phyloP scores from a whole-genome alignment of 2,797 vertebrate species.

The Coregonus sp. region DNA sequence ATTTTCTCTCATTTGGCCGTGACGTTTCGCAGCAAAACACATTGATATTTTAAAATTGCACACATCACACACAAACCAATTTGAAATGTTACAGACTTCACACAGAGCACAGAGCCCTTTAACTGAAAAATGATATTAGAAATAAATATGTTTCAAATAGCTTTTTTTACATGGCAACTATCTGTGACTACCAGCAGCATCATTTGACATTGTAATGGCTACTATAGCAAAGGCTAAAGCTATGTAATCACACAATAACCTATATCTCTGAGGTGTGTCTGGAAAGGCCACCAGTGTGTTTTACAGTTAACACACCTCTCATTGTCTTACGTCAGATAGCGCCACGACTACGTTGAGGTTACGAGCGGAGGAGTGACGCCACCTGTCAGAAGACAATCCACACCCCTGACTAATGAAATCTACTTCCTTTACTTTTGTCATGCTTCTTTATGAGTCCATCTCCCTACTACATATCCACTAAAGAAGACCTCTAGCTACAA shows the following conservation, averaged over 20 bases:
- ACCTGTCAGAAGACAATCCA: not conserved
- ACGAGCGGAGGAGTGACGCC: not conserved
- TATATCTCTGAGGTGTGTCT: not conserved
- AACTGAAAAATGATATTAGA: slow-evolving; percentile 6
- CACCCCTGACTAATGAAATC: not conserved
- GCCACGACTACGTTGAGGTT: too few relatives aligned
- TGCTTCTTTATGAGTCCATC: not conserved
- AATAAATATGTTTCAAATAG: not conserved
- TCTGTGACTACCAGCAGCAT: too few relatives aligned
- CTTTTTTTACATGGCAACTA: too few relatives aligned
- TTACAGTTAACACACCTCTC: not conserved
- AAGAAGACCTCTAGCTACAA: not conserved
- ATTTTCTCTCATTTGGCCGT: not conserved
- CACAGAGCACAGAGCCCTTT: slow-evolving; percentile 45
- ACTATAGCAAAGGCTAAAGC: too few relatives aligned
- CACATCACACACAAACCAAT: slow-evolving; percentile 20
- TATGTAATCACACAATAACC: too few relatives aligned
- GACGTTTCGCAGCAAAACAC: not conserved
- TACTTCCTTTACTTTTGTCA: not conserved
- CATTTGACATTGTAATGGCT: too few relatives aligned
- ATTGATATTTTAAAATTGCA: not conserved
- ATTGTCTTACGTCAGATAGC: not conserved
- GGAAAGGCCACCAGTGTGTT: not conserved
- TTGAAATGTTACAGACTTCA: slow-evolving; percentile 16
- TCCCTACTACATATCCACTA: not conserved